Percentiles rank a stretch among this genome's conserved stretches.
phyloP scores from a whole-genome alignment of 2,797 vertebrate species.

The Todus mexicanus region DNA sequence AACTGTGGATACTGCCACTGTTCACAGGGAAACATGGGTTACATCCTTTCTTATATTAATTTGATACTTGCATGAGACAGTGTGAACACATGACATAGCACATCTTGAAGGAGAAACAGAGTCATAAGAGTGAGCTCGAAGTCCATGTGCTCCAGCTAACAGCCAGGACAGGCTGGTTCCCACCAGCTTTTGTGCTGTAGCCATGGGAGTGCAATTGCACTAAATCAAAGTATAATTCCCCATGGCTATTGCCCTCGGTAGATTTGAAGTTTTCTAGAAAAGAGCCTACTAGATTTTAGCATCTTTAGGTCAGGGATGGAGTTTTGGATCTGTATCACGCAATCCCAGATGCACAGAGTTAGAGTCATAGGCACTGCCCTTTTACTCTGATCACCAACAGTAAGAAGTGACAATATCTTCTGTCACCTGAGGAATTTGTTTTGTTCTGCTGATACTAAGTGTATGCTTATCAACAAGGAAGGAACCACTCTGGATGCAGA shows the following conservation, averaged over 20 bases:
- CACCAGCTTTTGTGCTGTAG: background rate
- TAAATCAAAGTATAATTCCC: background rate
- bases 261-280: background rate
- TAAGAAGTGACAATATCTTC: background rate
- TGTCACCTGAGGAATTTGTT: background rate
- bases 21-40: background rate
- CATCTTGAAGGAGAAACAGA: background rate
- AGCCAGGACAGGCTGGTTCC: background rate
- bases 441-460: background rate
- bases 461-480: background rate
- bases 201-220: background rate
- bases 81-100: background rate
- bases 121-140: background rate
- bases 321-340: background rate
- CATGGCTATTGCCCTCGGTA: too few relatives aligned
- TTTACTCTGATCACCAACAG: background rate
- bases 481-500: background rate
- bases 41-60: background rate
- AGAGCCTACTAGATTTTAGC: background rate
- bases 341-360: background rate
- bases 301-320: background rate
- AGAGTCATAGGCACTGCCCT: background rate
- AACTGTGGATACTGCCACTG: background rate
- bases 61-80: background rate
- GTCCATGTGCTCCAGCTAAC: background rate